Evolutionary conservation across 2,888 invertebrate genomes (phyloP), one percentile per base, ranked within the genome.

Genomic region (Rhyacophila evoluta): DNA sequence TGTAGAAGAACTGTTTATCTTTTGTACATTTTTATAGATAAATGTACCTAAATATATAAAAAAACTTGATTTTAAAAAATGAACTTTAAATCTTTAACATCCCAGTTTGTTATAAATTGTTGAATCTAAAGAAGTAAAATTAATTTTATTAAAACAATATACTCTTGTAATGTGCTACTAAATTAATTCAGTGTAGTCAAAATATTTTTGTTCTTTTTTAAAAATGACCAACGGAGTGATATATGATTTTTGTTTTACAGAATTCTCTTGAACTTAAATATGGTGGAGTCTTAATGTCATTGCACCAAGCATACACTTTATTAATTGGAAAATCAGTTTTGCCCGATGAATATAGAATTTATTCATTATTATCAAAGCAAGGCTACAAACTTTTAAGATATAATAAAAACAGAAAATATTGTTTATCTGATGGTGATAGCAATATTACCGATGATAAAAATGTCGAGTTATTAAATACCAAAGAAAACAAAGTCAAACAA

Each of bases 271-370:
- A 91, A 83, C 86, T 94, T 11, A 87, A 87, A 80, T 89, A 90
- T 85, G 89, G 91, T 84, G 89, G 89, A 36, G 86, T 92, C 0
- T 88, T 90, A 75, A 87, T 94, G 19, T 93, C 93, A 79, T 85
- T 94, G 67, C 92, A 93, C 85, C 92, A 93, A 87, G 93, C 92
- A 10, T 94, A 93, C 83, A 86, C 89, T 28, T 84, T 93, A 81
- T 84, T 93, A 68, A 83, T 91, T 0, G 83, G 83, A 41, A 85
- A 85, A 29, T 83, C 85, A 69, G 86, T 90, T 29, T 84, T 88
- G 15, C 78, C 90, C 15, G 84, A 87, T 29, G 89, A 92, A 83
- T 93, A 92, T 83, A 90, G 90, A 86, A 92, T 92, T 0, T 93
- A 91, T 84, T 88, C 91, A 38, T 90, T 91, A 36, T 86, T 92